phyloP scores from a whole-genome alignment of 2,797 vertebrate genomes.

The Malurus leucopterus region DNA sequence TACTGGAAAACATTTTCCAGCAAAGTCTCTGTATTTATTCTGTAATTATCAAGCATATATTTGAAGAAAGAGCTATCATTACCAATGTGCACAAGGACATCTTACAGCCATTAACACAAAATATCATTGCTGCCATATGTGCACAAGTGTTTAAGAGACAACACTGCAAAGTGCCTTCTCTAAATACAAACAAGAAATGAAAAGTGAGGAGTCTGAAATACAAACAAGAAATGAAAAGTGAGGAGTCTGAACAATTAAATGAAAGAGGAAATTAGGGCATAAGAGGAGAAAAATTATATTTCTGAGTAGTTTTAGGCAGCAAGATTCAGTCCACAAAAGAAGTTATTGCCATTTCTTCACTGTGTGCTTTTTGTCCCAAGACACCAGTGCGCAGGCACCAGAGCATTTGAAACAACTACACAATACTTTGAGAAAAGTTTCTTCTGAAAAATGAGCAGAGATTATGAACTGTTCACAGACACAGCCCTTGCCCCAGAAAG shows the following conservation, averaged over 20 bases:
- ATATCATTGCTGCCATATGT: background rate
- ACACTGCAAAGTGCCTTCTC: background rate
- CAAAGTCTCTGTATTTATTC: background rate
- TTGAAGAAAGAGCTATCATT: background rate
- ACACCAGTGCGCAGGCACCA: background rate
- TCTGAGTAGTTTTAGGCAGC: background rate
- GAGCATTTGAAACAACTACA: background rate
- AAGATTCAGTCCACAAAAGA: background rate
- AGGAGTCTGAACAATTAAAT: background rate
- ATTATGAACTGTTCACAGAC: background rate
- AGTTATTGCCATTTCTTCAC: background rate
- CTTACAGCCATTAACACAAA: background rate
- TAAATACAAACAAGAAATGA: background rate
- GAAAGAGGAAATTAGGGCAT: background rate
- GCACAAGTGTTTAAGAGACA: background rate
- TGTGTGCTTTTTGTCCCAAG: background rate
- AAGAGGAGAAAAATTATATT: background rate
- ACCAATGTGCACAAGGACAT: background rate
- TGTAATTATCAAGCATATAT: background rate
- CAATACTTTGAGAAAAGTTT: background rate
- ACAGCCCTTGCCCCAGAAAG: background rate
- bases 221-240: background rate
- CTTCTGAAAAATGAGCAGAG: background rate
- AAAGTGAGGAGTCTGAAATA: background rate
- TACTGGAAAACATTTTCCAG: background rate